Base-by-base conservation (phyloP, 2,113 vertebrate species). In the Phrynosoma blainvillii region DNA sequence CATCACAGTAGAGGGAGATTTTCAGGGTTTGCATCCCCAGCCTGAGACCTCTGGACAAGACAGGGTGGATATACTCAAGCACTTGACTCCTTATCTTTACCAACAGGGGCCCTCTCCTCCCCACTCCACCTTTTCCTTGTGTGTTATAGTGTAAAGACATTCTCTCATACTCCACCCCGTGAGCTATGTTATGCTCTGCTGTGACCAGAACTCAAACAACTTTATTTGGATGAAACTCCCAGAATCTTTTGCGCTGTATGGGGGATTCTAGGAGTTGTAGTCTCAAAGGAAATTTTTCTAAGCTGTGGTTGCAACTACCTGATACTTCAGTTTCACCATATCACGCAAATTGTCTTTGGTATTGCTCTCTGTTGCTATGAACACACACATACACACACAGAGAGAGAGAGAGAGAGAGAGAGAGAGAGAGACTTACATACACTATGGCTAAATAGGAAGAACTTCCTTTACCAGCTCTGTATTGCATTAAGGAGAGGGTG, bases 61-160 rank as follows among this genome's bases (percentile, higher is more conserved):
- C 2, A 77, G 47, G 30, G 21, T 36, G 27, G 40, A 21, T n/a
- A 20, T 47, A 59, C 74, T 78, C 25, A 70, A 40, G 52, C 78
- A 56, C 23, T 59, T 87, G 18, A 62, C 52, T 81, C 32, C 84
- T 89, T 89, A 86, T 89, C 84, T 89, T 18, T 14, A 30, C 47
- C 20, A 4, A 7, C 52, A 79, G 75, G 82, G 79, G 73, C 62
- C 42, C 36, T 30, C 11, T 18, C 27, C 68, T 75, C 18, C 12
- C n/a, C n/a, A 23, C n/a, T 54, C 74, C 74, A 77, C 74, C 62
- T n/a, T 59, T 2, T n/a, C 20, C 18, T 76, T 21, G 12, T 87
- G 14, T 40, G 42, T 59, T 56, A 14, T 25, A 74, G 27, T 13
- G 13, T n/a, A 27, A 70, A 84, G 27, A 9, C 8, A 78, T 40